Conservation (phyloP, 1,140 invertebrate species). For the Matsumurasca onukii region DNA sequence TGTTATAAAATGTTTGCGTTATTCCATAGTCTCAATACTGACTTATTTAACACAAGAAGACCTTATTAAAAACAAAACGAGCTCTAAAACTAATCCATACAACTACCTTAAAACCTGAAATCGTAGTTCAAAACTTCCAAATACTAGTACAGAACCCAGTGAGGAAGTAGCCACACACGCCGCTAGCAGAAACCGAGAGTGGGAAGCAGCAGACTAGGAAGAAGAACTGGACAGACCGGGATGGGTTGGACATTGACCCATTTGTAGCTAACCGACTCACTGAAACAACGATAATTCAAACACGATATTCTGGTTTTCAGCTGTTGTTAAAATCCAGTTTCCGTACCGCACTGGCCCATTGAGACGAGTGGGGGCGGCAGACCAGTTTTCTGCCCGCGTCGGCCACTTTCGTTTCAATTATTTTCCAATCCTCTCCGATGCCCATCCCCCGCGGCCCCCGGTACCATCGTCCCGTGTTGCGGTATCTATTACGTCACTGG, state of each 20-base stretch:
- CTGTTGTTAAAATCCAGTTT: conserved; percentile 31
- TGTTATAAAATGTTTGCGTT: too few relatives aligned
- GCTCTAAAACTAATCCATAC: too few relatives aligned
- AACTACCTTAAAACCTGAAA: too few relatives aligned
- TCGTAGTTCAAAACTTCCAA: too few relatives aligned
- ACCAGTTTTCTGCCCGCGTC: not conserved
- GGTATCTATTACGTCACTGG: conserved; percentile 9
- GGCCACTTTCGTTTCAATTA: conserved; percentile 15
- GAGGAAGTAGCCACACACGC: not conserved
- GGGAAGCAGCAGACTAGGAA: not conserved
- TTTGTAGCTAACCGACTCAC: conserved; percentile 8
- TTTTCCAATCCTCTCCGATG: conserved; percentile 14
- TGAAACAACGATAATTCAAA: conserved; percentile 34
- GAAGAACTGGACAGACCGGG: not conserved
- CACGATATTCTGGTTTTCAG: conserved; percentile 34
- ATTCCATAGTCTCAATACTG: too few relatives aligned
- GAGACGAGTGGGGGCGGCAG: conserved; percentile 11
- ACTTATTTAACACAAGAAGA: too few relatives aligned
- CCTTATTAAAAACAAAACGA: too few relatives aligned
- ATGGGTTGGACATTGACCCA: conserved; percentile 17
- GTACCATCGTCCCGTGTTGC: conserved; percentile 8
- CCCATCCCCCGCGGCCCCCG: conserved; percentile 10
- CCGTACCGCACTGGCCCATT: conserved; percentile 29
- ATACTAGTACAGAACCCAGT: too few relatives aligned
- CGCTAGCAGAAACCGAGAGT: conserved; percentile 17